Percentiles rank a stretch among this genome's conserved stretches.
Evolutionary conservation across 2,888 invertebrate genomes (phyloP).

Genomic region (Ashinkailepas kermadecensis): DNA sequence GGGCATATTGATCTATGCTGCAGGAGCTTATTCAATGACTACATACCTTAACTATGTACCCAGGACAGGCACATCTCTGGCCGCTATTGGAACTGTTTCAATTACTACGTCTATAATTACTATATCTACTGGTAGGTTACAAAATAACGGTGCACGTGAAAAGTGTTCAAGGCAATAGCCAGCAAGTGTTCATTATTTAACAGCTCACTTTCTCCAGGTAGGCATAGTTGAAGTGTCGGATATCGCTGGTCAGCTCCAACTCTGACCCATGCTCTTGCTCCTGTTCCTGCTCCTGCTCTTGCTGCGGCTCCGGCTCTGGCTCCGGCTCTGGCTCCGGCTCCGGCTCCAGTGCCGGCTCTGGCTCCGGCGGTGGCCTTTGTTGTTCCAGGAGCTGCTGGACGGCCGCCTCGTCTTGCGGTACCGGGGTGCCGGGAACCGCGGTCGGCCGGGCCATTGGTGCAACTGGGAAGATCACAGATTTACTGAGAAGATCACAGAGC

Average conservation of each 20-base stretch:
- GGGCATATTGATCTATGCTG: too few relatives aligned
- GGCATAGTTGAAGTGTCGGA: conserved; percentile 1
- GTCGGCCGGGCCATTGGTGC: background rate
- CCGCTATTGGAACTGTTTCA: too few relatives aligned
- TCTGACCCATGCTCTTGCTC: background rate
- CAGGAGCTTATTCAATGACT: too few relatives aligned
- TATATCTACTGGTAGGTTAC: too few relatives aligned
- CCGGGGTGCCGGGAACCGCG: background rate
- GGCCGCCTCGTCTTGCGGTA: background rate
- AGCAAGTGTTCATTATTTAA: too few relatives aligned
- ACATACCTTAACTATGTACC: too few relatives aligned
- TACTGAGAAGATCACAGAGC: too few relatives aligned
- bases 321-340: background rate
- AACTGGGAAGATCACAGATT: background rate
- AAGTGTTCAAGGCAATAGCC: too few relatives aligned
- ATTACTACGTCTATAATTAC: too few relatives aligned
- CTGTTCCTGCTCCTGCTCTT: background rate
- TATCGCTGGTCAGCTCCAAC: background rate
- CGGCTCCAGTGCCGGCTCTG: background rate
- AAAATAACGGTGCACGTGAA: too few relatives aligned
- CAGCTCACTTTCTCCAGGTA: conserved; percentile 3
- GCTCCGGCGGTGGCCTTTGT: background rate
- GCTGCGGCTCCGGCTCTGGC: background rate
- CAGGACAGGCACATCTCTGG: too few relatives aligned
- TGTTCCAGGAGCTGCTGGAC: background rate